These are phyloP conservation scores for Eupithecia subumbrata DNA, from an alignment of 2,888 invertebrate genomes.

Conservation along the genomic window DNA sequence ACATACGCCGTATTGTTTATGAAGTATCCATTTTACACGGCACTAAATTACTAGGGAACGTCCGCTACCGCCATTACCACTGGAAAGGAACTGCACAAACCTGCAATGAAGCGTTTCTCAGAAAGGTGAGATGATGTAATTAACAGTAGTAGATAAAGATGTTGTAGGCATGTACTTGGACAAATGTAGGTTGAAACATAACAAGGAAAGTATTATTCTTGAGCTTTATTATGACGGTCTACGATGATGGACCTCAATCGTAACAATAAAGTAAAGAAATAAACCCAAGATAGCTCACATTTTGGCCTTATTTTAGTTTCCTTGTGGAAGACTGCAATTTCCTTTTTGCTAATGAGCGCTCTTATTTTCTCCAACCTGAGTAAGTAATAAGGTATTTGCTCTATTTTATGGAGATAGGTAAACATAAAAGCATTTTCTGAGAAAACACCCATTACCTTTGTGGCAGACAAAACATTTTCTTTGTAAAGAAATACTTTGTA, in stretches of 20 bases:
- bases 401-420: conserved; percentile 25
- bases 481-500: background rate
- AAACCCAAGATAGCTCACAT: conserved; percentile 65
- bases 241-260: conserved; percentile 31
- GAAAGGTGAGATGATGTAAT: conserved; percentile 87
- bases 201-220: conserved; percentile 35
- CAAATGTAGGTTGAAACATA: conserved; percentile 15
- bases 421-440: conserved; percentile 30
- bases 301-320: conserved; percentile 80
- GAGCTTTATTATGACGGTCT: conserved; percentile 32
- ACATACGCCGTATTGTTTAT: conserved; percentile 87
- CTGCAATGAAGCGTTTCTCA: conserved; percentile 94
- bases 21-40: conserved; percentile 89
- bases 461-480: no score
- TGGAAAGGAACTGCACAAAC: conserved; percentile 94
- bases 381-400: conserved; percentile 11
- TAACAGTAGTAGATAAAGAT: background rate
- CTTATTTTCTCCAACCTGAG: conserved; percentile 63
- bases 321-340: conserved; percentile 77
- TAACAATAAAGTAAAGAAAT: conserved; percentile 54
- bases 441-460: background rate
- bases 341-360: conserved; percentile 81
- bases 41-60: conserved; percentile 87
- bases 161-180: background rate
- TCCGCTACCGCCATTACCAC: conserved; percentile 90